Conservation (phyloP, 30 jellyfish, hydroid and myxozoan genomes). For the Calvadosia cruxmelitensis region DNA sequence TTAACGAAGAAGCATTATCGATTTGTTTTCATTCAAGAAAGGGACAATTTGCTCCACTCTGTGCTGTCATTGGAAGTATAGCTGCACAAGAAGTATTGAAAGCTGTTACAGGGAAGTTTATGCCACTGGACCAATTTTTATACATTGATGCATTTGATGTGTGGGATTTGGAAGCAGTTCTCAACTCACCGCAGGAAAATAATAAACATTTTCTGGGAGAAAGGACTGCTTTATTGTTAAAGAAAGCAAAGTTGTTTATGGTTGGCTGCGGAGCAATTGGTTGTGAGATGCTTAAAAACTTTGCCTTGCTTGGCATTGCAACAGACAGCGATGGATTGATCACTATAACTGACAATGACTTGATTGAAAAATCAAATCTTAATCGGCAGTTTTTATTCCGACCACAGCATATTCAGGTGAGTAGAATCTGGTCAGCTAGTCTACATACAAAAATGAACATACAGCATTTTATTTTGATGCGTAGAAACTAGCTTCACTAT, state of each 20-base stretch:
- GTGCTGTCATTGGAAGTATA: conserved; percentile 79
- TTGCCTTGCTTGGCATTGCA: conserved; percentile 70
- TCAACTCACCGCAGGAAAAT: background rate
- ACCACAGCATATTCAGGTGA: conserved; percentile 80
- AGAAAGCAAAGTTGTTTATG: conserved; percentile 42
- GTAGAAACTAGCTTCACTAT: background rate
- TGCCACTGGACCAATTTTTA: conserved; percentile 65
- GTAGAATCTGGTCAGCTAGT: too few relatives aligned
- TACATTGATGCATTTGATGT: conserved; percentile 59
- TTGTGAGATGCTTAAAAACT: conserved; percentile 76
- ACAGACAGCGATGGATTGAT: conserved; percentile 43
- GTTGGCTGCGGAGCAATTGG: conserved; percentile 99
- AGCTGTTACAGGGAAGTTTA: conserved; percentile 64
- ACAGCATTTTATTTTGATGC: too few relatives aligned
- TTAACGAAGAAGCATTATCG: background rate
- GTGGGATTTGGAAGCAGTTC: background rate
- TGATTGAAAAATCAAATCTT: conserved; percentile 77
- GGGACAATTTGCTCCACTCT: conserved; percentile 62
- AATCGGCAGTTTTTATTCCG: conserved; percentile 84
- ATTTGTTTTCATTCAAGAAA: background rate
- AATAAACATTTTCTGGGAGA: background rate
- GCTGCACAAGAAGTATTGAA: conserved; percentile 83
- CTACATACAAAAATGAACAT: too few relatives aligned
- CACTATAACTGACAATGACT: conserved; percentile 79
- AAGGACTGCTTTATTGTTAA: background rate